A percentile compares a stretch with the other conserved stretches of the same genome.
These are phyloP conservation scores for Drosophila pandora DNA, from an alignment of 1,140 invertebrate genomes.

Conservation along the genomic window DNA sequence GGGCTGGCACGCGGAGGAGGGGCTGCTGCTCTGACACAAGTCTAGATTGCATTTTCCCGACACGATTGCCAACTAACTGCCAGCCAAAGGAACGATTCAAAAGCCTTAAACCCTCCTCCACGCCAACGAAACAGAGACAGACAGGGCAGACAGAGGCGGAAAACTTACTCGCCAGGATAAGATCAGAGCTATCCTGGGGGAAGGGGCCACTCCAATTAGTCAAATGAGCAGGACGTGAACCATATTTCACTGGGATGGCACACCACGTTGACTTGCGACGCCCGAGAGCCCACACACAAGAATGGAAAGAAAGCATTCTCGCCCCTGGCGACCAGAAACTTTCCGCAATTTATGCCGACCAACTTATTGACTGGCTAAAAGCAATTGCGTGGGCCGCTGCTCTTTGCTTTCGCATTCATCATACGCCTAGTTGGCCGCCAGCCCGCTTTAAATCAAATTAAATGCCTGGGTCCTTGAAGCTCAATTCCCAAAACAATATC, in stretches of 20 bases:
- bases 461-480: conserved; percentile 37
- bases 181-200: neutral
- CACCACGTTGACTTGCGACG: conserved; percentile 47
- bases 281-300: conserved; percentile 1
- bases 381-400: conserved; percentile 41
- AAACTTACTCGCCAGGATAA: conserved; percentile 11
- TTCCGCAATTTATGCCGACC: conserved; percentile 52
- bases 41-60: conserved; percentile 47
- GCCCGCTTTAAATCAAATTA: conserved; percentile 69
- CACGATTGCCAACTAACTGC: conserved; percentile 38
- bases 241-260: conserved; percentile 57
- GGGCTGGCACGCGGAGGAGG: neutral
- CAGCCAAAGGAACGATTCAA: conserved; percentile 23
- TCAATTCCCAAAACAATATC: conserved; percentile 61
- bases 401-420: conserved; percentile 39
- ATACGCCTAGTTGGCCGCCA: conserved; percentile 45
- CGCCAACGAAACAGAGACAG: neutral
- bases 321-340: conserved; percentile 36
- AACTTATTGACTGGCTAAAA: conserved; percentile 35
- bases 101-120: conserved; percentile 2
- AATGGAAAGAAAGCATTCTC: neutral
- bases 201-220: conserved; percentile 50
- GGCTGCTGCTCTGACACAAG: conserved; percentile 33
- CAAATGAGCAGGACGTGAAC: conserved; percentile 56
- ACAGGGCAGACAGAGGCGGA: neutral